Conservation (phyloP, 2,113 vertebrate genomes). For the Hylia prasina region DNA sequence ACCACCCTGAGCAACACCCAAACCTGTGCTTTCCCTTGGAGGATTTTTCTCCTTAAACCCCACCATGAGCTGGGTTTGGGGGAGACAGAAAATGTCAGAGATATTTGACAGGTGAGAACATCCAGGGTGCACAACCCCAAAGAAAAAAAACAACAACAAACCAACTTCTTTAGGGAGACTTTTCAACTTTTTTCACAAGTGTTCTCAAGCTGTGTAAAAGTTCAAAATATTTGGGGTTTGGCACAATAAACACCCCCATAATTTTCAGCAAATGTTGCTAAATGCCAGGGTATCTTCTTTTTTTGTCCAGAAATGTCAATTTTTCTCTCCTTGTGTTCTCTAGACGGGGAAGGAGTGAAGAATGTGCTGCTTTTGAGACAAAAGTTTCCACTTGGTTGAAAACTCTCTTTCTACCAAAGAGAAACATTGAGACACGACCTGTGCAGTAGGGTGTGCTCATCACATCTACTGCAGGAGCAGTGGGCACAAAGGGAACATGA, state of each 20-base stretch:
- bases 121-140: not conserved
- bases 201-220: not conserved
- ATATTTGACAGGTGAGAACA: not conserved
- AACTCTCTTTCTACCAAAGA: not conserved
- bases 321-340: not conserved
- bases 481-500: not conserved
- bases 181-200: not conserved
- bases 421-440: not conserved
- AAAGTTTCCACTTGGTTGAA: not conserved
- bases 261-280: not conserved
- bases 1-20: not conserved
- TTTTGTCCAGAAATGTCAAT: not conserved
- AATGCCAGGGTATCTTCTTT: not conserved
- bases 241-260: not conserved
- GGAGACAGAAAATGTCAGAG: not conserved
- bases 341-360: not conserved
- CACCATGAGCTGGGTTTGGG: not conserved
- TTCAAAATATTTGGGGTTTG: constrained; percentile 23
- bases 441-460: not conserved
- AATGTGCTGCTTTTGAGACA: not conserved
- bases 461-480: not conserved
- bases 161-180: not conserved
- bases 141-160: not conserved
- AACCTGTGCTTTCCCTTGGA: not conserved
- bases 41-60: not conserved